Percentiles rank a stretch among this genome's conserved stretches.
Conservation (phyloP, 2,113 vertebrate genomes). For the Cyphomyrus plagiostoma region DNA sequence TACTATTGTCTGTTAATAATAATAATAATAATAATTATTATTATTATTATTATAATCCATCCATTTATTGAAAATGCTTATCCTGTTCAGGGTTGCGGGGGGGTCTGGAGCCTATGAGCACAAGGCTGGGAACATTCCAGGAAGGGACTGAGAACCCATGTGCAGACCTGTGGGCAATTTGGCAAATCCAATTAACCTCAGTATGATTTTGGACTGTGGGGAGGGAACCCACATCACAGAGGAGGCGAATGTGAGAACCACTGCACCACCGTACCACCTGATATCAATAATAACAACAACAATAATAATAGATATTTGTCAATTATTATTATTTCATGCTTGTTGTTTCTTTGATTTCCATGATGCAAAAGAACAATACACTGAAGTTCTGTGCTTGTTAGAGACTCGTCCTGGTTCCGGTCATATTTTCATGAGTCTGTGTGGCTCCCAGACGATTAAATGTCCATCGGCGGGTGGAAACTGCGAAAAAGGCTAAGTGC, state of each 20-base stretch:
- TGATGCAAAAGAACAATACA: neutral
- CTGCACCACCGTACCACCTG: neutral
- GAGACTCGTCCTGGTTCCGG: slow-evolving; percentile 16
- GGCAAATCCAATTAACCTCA: neutral
- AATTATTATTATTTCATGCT: neutral
- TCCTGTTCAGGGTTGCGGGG: neutral
- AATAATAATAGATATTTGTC: neutral
- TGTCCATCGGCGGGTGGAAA: neutral
- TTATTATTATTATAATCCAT: neutral
- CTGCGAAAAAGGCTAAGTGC: neutral
- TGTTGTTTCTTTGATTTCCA: neutral
- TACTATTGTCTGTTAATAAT: neutral
- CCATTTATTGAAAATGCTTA: neutral
- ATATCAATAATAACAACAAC: neutral
- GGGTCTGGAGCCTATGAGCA: neutral
- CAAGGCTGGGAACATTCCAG: neutral
- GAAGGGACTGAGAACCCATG: neutral
- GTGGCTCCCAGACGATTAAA: slow-evolving; percentile 17
- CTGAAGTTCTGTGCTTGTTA: neutral
- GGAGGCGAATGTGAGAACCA: neutral
- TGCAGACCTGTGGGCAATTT: neutral
- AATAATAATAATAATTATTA: too few species aligned
- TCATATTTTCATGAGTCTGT: slow-evolving; percentile 36
- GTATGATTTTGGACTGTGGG: neutral
- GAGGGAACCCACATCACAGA: neutral